Evolutionary conservation across 2,888 invertebrate species (phyloP).

Genomic region (Lasioglossum figueresi): DNA sequence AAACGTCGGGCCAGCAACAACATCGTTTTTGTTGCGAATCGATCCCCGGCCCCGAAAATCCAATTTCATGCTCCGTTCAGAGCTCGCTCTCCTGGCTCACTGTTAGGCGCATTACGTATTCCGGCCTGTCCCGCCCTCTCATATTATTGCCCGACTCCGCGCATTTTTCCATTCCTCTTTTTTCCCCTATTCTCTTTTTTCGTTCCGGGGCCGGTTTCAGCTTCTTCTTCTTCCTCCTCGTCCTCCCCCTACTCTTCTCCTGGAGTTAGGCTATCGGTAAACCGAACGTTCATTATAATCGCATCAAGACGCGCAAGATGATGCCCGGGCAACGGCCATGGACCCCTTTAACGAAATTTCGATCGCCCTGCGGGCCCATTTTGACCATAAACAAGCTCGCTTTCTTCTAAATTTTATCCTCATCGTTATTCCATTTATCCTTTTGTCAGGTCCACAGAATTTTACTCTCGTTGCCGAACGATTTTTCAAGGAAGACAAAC

Average conservation of each 20-base stretch:
- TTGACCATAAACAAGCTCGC: neutral
- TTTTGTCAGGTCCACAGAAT: neutral
- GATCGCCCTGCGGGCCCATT: conserved; percentile 46
- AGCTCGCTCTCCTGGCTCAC: conserved; percentile 53
- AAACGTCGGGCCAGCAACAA: conserved; percentile 28
- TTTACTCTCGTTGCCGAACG: neutral
- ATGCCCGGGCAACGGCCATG: conserved; percentile 73
- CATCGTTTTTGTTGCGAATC: conserved; percentile 62
- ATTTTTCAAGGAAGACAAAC: neutral
- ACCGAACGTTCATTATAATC: conserved; percentile 82
- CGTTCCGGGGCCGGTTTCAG: conserved; percentile 35
- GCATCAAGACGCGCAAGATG: conserved; percentile 77
- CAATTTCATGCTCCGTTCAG: conserved; percentile 68
- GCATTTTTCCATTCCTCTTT: conserved; percentile 45
- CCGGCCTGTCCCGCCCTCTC: conserved; percentile 63
- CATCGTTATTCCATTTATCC: neutral
- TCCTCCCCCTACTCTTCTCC: conserved; percentile 20
- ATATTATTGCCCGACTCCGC: conserved; percentile 66
- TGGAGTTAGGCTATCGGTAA: conserved; percentile 76
- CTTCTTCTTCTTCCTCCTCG: conserved; percentile 10
- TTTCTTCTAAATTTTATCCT: neutral
- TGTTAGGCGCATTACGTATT: conserved; percentile 71
- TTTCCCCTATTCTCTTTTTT: conserved; percentile 42
- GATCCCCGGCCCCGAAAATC: conserved; percentile 64
- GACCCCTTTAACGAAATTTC: conserved; percentile 81